Conservation (phyloP, 2,113 vertebrate genomes). For the Aphyosemion australe region DNA sequence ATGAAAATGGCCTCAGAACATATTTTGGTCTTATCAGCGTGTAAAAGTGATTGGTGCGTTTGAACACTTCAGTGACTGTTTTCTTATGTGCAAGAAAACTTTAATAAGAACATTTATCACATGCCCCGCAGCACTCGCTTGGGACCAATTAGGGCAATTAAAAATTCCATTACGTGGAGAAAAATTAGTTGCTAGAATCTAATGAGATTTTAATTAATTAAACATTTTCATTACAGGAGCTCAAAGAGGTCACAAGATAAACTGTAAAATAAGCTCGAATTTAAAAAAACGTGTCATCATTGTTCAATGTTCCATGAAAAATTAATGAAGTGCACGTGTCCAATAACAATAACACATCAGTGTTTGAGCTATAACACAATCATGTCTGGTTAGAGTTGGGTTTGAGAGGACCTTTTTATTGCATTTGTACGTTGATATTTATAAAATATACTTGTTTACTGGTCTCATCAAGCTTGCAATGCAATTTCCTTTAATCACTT, state of each 20-base stretch:
- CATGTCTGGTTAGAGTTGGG: not conserved
- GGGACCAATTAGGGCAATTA: slow-evolving; percentile 51
- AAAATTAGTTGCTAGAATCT: slow-evolving; percentile 26
- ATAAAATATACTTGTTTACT: slow-evolving; percentile 10
- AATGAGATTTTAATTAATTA: slow-evolving; percentile 53
- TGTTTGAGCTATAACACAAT: not conserved
- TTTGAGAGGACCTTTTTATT: not conserved
- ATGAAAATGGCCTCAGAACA: slow-evolving; percentile 6
- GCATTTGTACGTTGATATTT: slow-evolving; percentile 13
- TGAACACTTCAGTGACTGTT: slow-evolving; percentile 16
- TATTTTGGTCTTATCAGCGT: slow-evolving; percentile 14
- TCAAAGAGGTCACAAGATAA: slow-evolving; percentile 21
- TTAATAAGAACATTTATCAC: slow-evolving; percentile 38
- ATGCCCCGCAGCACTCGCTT: slow-evolving; percentile 26
- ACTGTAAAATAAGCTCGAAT: slow-evolving; percentile 17
- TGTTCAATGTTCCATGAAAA: slow-evolving; percentile 11
- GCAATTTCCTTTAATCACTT: no score
- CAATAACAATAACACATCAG: not conserved
- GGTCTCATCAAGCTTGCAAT: no score
- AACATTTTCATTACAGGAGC: slow-evolving; percentile 26
- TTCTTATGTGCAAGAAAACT: slow-evolving; percentile 21
- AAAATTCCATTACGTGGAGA: slow-evolving; percentile 44
- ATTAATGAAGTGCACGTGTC: not conserved
- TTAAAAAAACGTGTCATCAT: not conserved
- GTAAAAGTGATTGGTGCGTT: slow-evolving; percentile 20